Conservation (phyloP, 2,888 invertebrate species). For the Colostygia pectinataria region DNA sequence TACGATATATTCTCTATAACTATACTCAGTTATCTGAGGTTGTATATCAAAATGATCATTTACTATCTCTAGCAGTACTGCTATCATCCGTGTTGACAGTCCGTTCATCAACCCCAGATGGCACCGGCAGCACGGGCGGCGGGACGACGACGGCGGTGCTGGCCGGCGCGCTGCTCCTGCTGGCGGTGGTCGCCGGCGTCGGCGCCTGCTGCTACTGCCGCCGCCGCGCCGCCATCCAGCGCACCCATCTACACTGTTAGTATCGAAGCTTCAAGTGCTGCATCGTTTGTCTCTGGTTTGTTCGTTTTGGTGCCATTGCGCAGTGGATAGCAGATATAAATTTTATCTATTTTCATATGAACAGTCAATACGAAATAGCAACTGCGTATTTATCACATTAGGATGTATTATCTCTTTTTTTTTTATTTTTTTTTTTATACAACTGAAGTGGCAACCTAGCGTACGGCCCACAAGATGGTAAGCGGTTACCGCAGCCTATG, state of each 20-base stretch:
- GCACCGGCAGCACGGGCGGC: constrained; percentile 84
- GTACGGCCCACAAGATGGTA: no score
- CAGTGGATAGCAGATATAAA: neutral
- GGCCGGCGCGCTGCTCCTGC: constrained; percentile 87
- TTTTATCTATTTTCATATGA: no score
- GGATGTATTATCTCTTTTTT: no score
- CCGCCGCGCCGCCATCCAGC: constrained; percentile 81
- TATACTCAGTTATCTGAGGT: no score
- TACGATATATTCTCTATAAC: no score
- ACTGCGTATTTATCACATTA: no score
- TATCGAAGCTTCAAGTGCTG: constrained; percentile 20
- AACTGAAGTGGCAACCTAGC: no score
- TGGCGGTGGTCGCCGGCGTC: constrained; percentile 86
- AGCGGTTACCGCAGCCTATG: no score
- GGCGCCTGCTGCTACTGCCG: constrained; percentile 91
- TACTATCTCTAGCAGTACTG: constrained; percentile 5
- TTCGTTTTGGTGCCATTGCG: constrained; percentile 3
- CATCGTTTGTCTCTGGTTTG: constrained; percentile 1
- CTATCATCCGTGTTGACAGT: constrained; percentile 11
- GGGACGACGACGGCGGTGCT: constrained; percentile 88
- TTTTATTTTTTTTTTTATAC: no score
- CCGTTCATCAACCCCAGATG: constrained; percentile 52
- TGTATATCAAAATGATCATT: neutral
- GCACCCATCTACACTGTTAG: constrained; percentile 72
- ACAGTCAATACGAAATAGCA: no score